Percentiles rank a stretch among this genome's conserved stretches.
Conservation (phyloP, 2,797 vertebrate genomes). For the Uromys caudimaculatus region DNA sequence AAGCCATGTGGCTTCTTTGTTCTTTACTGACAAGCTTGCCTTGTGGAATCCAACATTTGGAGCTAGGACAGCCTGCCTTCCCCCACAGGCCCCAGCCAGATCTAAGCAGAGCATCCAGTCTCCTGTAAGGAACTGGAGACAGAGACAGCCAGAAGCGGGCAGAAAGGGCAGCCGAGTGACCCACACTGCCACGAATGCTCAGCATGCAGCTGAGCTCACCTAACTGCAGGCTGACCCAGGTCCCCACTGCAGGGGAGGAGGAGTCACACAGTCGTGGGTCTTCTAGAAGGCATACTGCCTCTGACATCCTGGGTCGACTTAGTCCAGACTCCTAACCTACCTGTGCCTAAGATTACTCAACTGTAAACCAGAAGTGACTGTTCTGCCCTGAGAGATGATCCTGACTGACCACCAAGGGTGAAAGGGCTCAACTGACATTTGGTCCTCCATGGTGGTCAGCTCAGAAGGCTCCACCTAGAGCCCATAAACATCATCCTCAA, state of each 20-base stretch:
- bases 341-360: not conserved
- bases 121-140: not conserved
- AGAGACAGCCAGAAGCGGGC: not conserved
- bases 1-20: not conserved
- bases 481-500: not conserved
- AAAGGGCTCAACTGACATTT: not conserved
- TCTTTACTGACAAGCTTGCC: not conserved
- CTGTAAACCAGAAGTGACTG: not conserved
- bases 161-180: not conserved
- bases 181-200: not conserved
- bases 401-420: not conserved
- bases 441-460: not conserved
- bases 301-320: not conserved
- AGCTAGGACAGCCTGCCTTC: not conserved
- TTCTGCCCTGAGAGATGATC: not conserved
- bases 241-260: no score
- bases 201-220: not conserved
- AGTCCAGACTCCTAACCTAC: not conserved
- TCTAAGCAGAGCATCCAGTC: no score
- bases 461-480: no score
- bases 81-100: not conserved
- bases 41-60: not conserved
- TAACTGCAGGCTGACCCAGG: not conserved
- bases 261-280: not conserved
- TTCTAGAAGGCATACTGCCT: not conserved